Evolutionary conservation across 2,888 invertebrate species (phyloP), one percentile per base, ranked within the genome.

Genomic region (Brenthis daphne): DNA sequence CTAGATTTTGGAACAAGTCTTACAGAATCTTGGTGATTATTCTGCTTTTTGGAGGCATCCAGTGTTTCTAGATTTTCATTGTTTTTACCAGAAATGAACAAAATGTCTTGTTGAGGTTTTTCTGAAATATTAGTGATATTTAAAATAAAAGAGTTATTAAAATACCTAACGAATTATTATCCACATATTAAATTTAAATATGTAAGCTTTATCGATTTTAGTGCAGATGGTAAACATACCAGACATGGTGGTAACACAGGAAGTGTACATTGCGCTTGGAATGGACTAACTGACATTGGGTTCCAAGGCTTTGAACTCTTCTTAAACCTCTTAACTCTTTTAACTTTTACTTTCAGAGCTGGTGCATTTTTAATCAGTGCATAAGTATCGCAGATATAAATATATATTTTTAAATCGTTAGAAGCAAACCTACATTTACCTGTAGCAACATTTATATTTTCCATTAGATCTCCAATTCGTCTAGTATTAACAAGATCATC

Each of bases 1-100:
- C 55, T 69, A 37, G 55, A 63, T 11, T 57, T 58, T 57, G n/a
- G 64, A 3, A 58, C 8, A 16, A 29, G 14, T 13, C 8, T 56
- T 4, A n/a, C 12, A 16, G 55, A 24, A 11, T 65, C 48, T 57
- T 55, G 37, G 24, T 53, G 24, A 50, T 63, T 70, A 20, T 68
- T 58, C 37, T 67, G 69, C 12, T 51, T 67, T 33, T 65, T 57
- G 6, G 37, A 14, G 33, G 14, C 14, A 24, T 47, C 60, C 11
- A 64, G 53, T 55, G 75, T 72, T 24, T 82, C 79, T 0, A 73
- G 56, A 3, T 77, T 76, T 37, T 86, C 86, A 0, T 81, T 79
- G 67, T 89, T 88, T 73, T 85, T 86, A 0, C 87, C 88, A 0
- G 81, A 74, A 50, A 88, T 79, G 61, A 89, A 89, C 0, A 87